Evolutionary conservation across 2,797 vertebrate genomes (phyloP).

Genomic region (Alauda arvensis): DNA sequence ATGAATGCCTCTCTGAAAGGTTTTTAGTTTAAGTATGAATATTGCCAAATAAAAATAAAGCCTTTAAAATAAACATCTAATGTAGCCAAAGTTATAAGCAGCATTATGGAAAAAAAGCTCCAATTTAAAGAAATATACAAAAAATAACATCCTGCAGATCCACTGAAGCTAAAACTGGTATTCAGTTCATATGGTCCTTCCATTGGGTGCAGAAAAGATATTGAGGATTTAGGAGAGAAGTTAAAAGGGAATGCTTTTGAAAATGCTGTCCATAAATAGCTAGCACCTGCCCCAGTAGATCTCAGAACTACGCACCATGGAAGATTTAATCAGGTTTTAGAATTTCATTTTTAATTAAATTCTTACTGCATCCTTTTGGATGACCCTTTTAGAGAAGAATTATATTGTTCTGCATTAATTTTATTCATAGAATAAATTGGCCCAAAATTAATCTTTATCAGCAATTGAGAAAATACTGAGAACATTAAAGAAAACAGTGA

Average conservation of each 20-base stretch:
- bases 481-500: slow-evolving; percentile 27
- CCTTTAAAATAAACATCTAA: background rate
- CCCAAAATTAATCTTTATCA: slow-evolving; percentile 32
- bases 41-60: background rate
- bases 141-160: background rate
- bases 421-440: slow-evolving; percentile 37
- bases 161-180: background rate
- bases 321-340: background rate
- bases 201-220: background rate
- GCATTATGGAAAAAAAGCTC: background rate
- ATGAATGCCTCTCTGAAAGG: background rate
- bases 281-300: background rate
- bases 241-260: background rate
- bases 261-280: background rate
- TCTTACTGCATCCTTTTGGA: background rate
- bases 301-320: background rate
- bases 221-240: background rate
- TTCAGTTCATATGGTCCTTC: background rate
- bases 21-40: background rate
- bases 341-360: background rate
- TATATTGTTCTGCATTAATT: background rate
- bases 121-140: background rate
- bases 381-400: background rate
- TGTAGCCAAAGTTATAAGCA: background rate
- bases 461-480: slow-evolving; percentile 25